Conservation (phyloP, 2,888 invertebrate genomes). For the Malacosoma neustria region DNA sequence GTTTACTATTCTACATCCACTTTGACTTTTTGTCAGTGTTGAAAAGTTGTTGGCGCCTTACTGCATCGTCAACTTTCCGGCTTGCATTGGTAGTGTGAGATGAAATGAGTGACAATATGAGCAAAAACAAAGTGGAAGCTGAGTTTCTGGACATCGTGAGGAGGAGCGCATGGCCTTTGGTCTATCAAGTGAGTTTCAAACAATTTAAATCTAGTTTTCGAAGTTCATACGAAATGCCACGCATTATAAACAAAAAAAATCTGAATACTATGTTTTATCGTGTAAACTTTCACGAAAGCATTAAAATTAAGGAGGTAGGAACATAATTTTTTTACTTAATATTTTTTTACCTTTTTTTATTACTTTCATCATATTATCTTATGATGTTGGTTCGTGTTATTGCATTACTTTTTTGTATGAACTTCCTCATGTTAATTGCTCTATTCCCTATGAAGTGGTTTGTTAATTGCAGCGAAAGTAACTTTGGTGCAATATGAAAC, state of each 20-base stretch:
- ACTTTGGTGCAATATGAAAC: conserved; percentile 1
- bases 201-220: conserved; percentile 23
- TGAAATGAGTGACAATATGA: conserved; percentile 35
- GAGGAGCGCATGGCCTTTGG: conserved; percentile 80
- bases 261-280: not conserved
- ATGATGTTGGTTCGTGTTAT: no score
- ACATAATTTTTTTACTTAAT: not conserved
- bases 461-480: conserved; percentile 4
- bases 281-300: no score
- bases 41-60: not conserved
- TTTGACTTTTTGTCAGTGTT: not conserved
- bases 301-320: no score
- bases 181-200: conserved; percentile 79
- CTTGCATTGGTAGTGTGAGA: conserved; percentile 18
- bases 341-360: not conserved
- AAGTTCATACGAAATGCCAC: conserved; percentile 27
- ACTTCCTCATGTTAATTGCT: not conserved
- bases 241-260: conserved; percentile 20
- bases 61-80: conserved; percentile 3
- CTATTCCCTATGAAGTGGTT: not conserved
- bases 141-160: conserved; percentile 83
- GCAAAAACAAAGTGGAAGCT: conserved; percentile 65
- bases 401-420: no score
- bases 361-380: not conserved
- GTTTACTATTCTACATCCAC: not conserved